Percentiles rank a stretch among this genome's conserved stretches.
phyloP scores from a whole-genome alignment of 2,113 vertebrate species.

The Lepus europaeus region DNA sequence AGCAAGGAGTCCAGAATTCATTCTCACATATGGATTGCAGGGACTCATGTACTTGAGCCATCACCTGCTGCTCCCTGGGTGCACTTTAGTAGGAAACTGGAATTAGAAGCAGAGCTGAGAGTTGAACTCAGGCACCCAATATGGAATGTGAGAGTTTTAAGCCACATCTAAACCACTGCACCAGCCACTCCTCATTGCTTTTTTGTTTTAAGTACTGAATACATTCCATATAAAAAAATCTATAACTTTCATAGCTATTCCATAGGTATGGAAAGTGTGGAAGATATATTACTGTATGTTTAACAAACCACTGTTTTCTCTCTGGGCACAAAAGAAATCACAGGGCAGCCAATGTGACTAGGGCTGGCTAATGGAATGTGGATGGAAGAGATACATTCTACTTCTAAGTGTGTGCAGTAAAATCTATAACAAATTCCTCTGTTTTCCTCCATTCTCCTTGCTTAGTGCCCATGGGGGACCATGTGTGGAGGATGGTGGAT shows the following conservation, averaged over 20 bases:
- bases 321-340: not conserved
- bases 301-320: not conserved
- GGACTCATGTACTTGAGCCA: too few relatives aligned
- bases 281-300: not conserved
- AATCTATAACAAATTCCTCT: slow-evolving; percentile 8
- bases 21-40: too few relatives aligned
- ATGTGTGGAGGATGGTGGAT: not conserved
- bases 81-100: too few relatives aligned
- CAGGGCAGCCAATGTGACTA: not conserved
- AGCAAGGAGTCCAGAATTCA: too few relatives aligned
- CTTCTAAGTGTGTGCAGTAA: not conserved
- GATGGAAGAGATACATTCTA: not conserved
- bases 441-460: not conserved
- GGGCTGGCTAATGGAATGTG: not conserved
- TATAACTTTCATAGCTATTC: slow-evolving; percentile 11
- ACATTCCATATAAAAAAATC: not conserved
- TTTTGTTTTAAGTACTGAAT: slow-evolving; percentile 25
- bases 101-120: too few relatives aligned
- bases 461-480: not conserved
- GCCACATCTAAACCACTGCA: too few relatives aligned
- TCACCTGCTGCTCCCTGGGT: too few relatives aligned
- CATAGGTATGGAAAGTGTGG: not conserved
- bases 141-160: too few relatives aligned
- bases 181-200: too few relatives aligned
- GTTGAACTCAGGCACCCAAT: too few relatives aligned